Base-by-base conservation (phyloP, 1,140 invertebrate species). In the Galleria mellonella region DNA sequence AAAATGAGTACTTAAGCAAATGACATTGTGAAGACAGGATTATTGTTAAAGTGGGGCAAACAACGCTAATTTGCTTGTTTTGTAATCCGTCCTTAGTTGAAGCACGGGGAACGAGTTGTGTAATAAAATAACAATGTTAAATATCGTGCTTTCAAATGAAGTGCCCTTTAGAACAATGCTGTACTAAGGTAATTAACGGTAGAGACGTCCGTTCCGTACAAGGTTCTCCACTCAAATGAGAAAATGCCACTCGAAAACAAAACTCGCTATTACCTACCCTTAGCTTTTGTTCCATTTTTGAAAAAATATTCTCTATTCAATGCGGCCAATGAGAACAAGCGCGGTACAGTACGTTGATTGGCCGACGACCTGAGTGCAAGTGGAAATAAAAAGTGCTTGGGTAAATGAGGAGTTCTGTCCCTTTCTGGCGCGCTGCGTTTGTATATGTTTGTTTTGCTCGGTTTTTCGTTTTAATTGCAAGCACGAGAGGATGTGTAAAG, bases 391-490 rank as follows among this genome's bases (percentile, higher is more conserved):
- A 83, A 84, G 73, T 74, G 70, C 77, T 79, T 58, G 57, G 64
- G 62, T 72, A 84, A 78, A 82, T 84, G 76, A 83, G 76, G 51
- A 62, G 57, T 62, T 59, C 46, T 50, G 55, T 81, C 74, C 64
- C 68, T 59, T 74, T 82, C 67, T 54, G 47, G 58, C 67, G 47
- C 52, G 40, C 41, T 60, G 55, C 42, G 29, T 47, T 41, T 43
- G 36, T 58, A 55, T 76, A 57, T 47, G 35, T 51, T 42, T 60
- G 58, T 75, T 61, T 52, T 62, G 38, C 50, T 77, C 71, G 49
- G 72, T 76, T 81, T 83, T 82, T 81, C 75, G 81, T 84, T 82
- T 82, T 84, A 84, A 84, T 84, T 84, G 81, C 77, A 70, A 76
- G 65, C 67, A 71, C 62, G 74, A 81, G 78, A 83, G 79, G 76